Base-by-base conservation (phyloP, 2,888 invertebrate species). In the Meteorus cinctellus region DNA sequence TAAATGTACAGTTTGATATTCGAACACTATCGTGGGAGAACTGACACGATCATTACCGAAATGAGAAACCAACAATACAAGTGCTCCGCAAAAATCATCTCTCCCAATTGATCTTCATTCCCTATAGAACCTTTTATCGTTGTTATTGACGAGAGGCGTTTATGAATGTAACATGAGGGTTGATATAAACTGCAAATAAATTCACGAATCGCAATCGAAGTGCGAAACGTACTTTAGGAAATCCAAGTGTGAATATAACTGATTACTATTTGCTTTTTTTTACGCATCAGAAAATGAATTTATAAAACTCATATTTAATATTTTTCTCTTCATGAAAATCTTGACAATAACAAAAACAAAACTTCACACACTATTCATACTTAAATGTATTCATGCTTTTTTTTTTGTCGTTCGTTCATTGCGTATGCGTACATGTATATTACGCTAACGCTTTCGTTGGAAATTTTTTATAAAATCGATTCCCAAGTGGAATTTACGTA, bases 401-500 rank as follows among this genome's bases (percentile, higher is more conserved):
- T 3, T 1, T n/a, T n/a, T 16, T 16, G 1, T 1, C 24, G 24
- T 24, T n/a, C 6, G 1, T 62, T 14, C 31, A 62, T 29, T 8
- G 29, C 27, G 10, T 62, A 1, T 31, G 6, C 10, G 8, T 6
- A 24, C 8, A 16, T 69, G n/a, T 34, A 59, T 59, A 36, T 31
- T 16, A 69, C 36, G 45, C 62, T 12, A 19, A 60, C 29, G 45
- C 10, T 29, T 29, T 34, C 10, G 10, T 6, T 55, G 19, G 48
- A 19, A 59, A 27, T 16, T 36, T 48, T 16, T 45, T 63, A n/a
- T 41, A 10, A 8, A 63, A 63, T 62, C 48, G 62, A 29, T 24
- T 36, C 27, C 29, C 8, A 63, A 72, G 63, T 60, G n/a, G 41
- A 65, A 41, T 24, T 71, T 14, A 41, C 31, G 63, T 60, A 45